phyloP scores from a whole-genome alignment of 2,888 invertebrate species.

The Dynastes maya region DNA sequence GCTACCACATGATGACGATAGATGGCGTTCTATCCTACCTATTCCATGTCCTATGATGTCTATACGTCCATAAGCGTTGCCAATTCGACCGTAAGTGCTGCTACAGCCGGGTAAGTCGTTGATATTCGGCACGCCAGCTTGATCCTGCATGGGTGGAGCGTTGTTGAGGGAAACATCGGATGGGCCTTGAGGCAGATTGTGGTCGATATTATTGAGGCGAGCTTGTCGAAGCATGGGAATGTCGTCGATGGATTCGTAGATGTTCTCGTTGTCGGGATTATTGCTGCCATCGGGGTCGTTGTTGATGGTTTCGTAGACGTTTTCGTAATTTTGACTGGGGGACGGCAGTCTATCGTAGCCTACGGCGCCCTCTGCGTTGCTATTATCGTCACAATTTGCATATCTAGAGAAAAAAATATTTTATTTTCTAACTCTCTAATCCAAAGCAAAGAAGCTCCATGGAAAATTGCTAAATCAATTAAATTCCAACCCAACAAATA shows the following conservation, averaged over 20 bases:
- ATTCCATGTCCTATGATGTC: constrained; percentile 73
- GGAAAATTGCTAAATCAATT: background rate
- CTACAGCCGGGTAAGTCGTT: constrained; percentile 60
- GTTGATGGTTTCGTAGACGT: constrained; percentile 73
- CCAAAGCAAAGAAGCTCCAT: background rate
- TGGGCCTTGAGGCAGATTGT: constrained; percentile 25
- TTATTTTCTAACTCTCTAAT: no score
- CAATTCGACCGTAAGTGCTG: constrained; percentile 68
- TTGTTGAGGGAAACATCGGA: constrained; percentile 22
- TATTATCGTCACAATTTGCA: constrained; percentile 72
- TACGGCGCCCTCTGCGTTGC: constrained; percentile 74
- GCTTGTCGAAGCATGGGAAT: constrained; percentile 62
- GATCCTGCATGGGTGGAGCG: background rate
- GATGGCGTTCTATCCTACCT: constrained; percentile 75
- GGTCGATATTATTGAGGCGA: constrained; percentile 33
- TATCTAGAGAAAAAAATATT: constrained; percentile 58
- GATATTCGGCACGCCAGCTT: constrained; percentile 57
- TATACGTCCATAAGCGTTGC: constrained; percentile 72
- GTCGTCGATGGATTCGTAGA: constrained; percentile 74
- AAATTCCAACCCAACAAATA: no score
- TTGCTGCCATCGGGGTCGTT: constrained; percentile 66
- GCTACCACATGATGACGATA: constrained; percentile 80
- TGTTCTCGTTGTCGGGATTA: constrained; percentile 67
- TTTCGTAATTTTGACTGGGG: constrained; percentile 70
- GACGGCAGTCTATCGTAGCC: constrained; percentile 66